A percentile compares a stretch with the other conserved stretches of the same genome.
Evolutionary conservation across 1,140 invertebrate genomes (phyloP).

Genomic region (Eciton burchellii): DNA sequence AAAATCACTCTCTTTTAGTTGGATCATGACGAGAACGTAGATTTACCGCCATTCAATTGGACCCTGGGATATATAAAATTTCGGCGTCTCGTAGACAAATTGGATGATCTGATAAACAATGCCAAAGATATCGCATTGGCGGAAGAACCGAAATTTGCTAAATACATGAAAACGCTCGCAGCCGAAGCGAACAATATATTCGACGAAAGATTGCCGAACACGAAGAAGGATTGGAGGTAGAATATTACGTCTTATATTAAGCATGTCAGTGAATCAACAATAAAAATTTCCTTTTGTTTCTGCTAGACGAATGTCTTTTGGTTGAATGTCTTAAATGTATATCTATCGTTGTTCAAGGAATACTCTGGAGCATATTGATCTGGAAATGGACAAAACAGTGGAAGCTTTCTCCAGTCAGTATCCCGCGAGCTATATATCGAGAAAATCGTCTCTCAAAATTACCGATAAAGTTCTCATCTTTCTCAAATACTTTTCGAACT

Average conservation of each 20-base stretch:
- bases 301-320: too few relatives aligned
- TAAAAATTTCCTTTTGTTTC: too few relatives aligned
- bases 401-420: conserved; percentile 66
- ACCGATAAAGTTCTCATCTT: conserved; percentile 73
- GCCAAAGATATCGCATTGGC: conserved; percentile 66
- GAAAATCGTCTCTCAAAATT: conserved; percentile 25
- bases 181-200: conserved; percentile 75
- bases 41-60: conserved; percentile 78
- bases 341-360: conserved; percentile 34
- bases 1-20: conserved; percentile 61
- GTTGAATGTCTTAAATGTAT: conserved; percentile 1
- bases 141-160: conserved; percentile 73
- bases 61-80: conserved; percentile 79
- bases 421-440: conserved; percentile 71
- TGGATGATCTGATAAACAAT: conserved; percentile 72
- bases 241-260: neutral
- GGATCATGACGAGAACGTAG: conserved; percentile 56
- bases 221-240: conserved; percentile 67
- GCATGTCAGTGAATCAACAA: too few relatives aligned
- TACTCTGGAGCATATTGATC: conserved; percentile 73
- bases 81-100: conserved; percentile 73
- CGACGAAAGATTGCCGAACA: conserved; percentile 72
- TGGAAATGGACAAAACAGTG: conserved; percentile 77
- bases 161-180: conserved; percentile 67
- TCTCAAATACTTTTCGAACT: conserved; percentile 74